Base-by-base conservation (phyloP, 1,140 invertebrate species). In the Drosophila watanabei region DNA sequence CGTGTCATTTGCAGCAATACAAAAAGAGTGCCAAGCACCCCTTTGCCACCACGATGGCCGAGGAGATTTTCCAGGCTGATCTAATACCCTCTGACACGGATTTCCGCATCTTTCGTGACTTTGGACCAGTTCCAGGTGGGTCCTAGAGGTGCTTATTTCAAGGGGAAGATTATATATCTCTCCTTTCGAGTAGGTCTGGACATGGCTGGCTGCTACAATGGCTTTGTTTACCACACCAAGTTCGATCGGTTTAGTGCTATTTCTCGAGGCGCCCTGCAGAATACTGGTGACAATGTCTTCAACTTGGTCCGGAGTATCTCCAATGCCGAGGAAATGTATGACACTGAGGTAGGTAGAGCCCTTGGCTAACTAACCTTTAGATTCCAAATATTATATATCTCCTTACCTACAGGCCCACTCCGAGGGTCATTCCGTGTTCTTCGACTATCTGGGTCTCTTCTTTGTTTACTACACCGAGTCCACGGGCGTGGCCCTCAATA, bases 181-280 rank as follows among this genome's bases (percentile, higher is more conserved):
- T 13, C 18, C 2, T 2, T 35, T 2, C 11, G n/a, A 14, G 20
- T 11, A 88, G 84, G 84, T 69, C 93, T 99, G 69, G 98, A 99
- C 94, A 97, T 99, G 94, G 98, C 98, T n/a, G 98, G 98, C 95
- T 96, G 96, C 61, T 95, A 96, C 24, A 98, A 99, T 95, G 98
- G 98, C 18, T 98, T 97, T 92, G 96, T 98, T 0, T 98, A 98
- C 85, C 98, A 98, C 86, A 98, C 97, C 11, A 96, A 95, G 84
- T 97, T 96, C 93, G 97, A 98, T 93, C 94, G 94, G 18, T 95
- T 96, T 18, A 94, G 96, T 73, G 95, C 96, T 71, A 97, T 98
- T 83, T 96, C 96, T 4, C 83, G 95, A 10, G 97, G 97, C 8
- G 95, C 97, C 5, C 94, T 98, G 37, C 97, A 98, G 92, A 94